These are phyloP conservation scores for Seira ritae DNA, from an alignment of 2,888 invertebrate species.

Conservation along the genomic window DNA sequence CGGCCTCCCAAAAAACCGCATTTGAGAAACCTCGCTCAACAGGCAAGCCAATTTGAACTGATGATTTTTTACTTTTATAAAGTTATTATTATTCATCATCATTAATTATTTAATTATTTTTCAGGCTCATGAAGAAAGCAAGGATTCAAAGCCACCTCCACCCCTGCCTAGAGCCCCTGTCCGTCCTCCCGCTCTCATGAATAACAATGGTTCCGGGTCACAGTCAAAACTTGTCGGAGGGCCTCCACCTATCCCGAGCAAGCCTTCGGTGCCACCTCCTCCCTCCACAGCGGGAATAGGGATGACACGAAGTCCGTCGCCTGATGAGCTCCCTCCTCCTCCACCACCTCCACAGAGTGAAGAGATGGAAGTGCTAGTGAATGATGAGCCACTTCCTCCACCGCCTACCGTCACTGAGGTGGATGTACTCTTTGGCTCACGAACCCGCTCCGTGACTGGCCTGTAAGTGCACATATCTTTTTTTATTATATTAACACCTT, in stretches of 20 bases:
- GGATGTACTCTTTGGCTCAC: conserved; percentile 66
- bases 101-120: not conserved
- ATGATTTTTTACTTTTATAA: not conserved
- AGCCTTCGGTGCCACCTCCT: conserved; percentile 64
- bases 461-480: conserved; percentile 66
- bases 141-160: conserved; percentile 70
- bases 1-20: conserved; percentile 87
- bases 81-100: not conserved
- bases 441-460: conserved; percentile 69
- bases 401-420: conserved; percentile 77
- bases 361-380: conserved; percentile 80
- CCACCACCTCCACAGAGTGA: conserved; percentile 81
- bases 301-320: conserved; percentile 79
- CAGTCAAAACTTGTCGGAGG: conserved; percentile 28
- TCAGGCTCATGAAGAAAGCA: conserved; percentile 62
- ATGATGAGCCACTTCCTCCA: conserved; percentile 82
- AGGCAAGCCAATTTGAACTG: conserved; percentile 65
- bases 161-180: conserved; percentile 72
- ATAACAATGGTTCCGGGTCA: conserved; percentile 20
- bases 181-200: conserved; percentile 60
- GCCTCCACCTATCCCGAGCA: conserved; percentile 71
- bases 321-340: conserved; percentile 76
- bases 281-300: conserved; percentile 68
- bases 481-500: no score
- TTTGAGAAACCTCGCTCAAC: conserved; percentile 76